phyloP scores from a whole-genome alignment of 2,888 invertebrate genomes.

The Pyrocoelia pectoralis region DNA sequence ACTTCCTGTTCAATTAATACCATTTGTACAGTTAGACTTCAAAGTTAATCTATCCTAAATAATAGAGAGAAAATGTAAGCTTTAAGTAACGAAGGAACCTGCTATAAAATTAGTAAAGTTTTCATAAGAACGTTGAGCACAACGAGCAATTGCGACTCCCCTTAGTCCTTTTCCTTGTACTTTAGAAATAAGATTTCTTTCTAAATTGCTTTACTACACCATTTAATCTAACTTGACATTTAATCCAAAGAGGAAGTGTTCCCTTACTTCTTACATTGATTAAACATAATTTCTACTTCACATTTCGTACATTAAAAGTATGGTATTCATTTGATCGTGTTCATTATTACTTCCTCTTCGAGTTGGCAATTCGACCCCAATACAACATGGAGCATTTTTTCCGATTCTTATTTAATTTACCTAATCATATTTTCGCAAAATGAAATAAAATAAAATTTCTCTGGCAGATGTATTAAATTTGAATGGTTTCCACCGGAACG shows the following conservation, averaged over 20 bases:
- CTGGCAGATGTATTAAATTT: too few relatives aligned
- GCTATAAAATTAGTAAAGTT: not conserved
- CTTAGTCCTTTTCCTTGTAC: not conserved
- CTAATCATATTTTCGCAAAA: too few relatives aligned
- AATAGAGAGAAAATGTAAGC: not conserved
- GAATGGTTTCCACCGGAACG: too few relatives aligned
- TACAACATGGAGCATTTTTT: too few relatives aligned
- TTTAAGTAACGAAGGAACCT: not conserved
- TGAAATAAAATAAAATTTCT: too few relatives aligned
- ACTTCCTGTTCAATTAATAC: too few relatives aligned
- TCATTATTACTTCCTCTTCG: too few relatives aligned
- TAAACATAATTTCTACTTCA: not conserved
- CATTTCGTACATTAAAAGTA: not conserved
- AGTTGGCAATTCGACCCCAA: too few relatives aligned
- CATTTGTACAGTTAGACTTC: not conserved
- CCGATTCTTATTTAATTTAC: too few relatives aligned
- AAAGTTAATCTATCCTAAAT: not conserved
- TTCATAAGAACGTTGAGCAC: not conserved
- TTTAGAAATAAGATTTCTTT: conserved; percentile 1
- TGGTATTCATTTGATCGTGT: too few relatives aligned
- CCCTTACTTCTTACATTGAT: not conserved
- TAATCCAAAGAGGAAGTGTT: not conserved
- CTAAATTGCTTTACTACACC: not conserved
- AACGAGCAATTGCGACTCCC: not conserved
- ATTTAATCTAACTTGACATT: not conserved